Evolutionary conservation across 2,888 invertebrate species (phyloP), one percentile per base, ranked within the genome.

Genomic region (Microctonus aethiopoides): DNA sequence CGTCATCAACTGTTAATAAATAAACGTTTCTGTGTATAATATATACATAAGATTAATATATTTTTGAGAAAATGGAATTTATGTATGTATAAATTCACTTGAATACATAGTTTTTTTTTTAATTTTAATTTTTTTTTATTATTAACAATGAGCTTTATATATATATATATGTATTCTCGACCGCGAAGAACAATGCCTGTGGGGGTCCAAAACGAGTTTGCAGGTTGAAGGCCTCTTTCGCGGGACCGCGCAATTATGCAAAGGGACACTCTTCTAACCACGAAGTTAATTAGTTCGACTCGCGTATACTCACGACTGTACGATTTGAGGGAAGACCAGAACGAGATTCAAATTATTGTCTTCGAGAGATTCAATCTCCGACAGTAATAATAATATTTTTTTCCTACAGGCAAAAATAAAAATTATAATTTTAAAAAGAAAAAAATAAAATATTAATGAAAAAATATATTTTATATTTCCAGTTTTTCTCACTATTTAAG

Each of bases 241-340:
- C 72, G 71, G 72, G 65, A 59, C 74, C 71, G 68, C 72, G 70
- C 76, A 72, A 77, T 77, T 78, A 77, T 75, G 75, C 74, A 72
- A 75, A 77, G 70, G 67, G 74, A 74, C 75, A 70, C 68, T 69
- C 68, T 72, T 67, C 73, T 61, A 70, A 70, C 70, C 70, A 76
- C 74, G 62, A 73, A 75, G 73, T 77, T 78, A 79, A 80, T 80
- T 79, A 77, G 76, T 75, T 76, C 76, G 72, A 75, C 64, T 72
- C 73, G 68, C 65, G 39, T 51, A 62, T 67, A 29, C 69, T 60
- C 68, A 71, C 61, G 61, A 70, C 63, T 46, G 59, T 59, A 63
- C 65, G 70, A 68, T 59, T 65, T 60, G 51, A 62, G 46, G 29
- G 51, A 69, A 46, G 68, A 63, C 68, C 52, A 52, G 59, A 70